phyloP scores from a whole-genome alignment of 2,797 vertebrate species.

The Kryptolebias ocellatus region DNA sequence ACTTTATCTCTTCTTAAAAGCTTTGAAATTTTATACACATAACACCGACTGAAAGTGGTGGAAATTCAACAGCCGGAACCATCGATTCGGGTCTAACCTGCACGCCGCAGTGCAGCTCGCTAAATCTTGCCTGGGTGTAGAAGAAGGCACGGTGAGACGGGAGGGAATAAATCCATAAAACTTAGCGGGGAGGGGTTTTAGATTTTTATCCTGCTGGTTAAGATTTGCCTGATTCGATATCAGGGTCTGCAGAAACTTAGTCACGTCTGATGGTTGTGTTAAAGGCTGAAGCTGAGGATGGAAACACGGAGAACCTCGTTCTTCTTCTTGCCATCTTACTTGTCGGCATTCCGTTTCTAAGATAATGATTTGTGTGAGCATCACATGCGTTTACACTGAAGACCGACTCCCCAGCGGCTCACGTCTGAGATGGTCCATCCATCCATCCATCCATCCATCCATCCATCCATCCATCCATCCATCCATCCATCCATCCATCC shows the following conservation, averaged over 20 bases:
- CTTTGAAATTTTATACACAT: constrained; percentile 40
- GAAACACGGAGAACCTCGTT: neutral
- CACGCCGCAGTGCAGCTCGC: neutral
- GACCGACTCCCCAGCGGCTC: too few species aligned
- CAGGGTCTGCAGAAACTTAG: constrained; percentile 16
- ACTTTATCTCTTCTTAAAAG: constrained; percentile 17
- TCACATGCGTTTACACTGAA: too few species aligned
- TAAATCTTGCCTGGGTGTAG: constrained; percentile 1
- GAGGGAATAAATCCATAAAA: constrained; percentile 12
- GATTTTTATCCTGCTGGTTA: constrained; percentile 23
- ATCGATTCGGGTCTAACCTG: constrained; percentile 5
- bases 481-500: too few species aligned
- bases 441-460: too few species aligned
- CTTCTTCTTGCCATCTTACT: neutral
- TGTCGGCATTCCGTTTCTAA: too few species aligned
- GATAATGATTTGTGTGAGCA: too few species aligned
- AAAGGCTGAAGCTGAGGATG: neutral
- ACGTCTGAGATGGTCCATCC: too few species aligned
- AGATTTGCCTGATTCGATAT: constrained; percentile 23
- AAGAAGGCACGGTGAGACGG: neutral
- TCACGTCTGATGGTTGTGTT: constrained; percentile 23
- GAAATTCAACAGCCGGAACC: neutral
- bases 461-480: too few species aligned
- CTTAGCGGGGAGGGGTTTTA: constrained; percentile 1
- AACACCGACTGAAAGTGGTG: neutral